A percentile compares a stretch with the other conserved stretches of the same genome.
Conservation (phyloP, 35 echinoderm and acorn worm species). For the Ophiothrix spiculata region DNA sequence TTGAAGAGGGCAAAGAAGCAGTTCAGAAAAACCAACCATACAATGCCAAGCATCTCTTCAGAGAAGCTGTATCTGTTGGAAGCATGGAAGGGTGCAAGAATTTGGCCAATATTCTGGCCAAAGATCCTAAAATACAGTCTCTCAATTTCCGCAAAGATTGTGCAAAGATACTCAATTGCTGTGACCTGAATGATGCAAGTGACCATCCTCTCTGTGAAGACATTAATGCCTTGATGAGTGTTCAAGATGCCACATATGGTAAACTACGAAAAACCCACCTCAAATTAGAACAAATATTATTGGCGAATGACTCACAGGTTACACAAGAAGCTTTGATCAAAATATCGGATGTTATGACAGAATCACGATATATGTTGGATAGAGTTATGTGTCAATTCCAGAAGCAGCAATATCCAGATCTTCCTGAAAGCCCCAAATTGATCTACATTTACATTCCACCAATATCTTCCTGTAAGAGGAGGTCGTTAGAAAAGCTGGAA, state of each 20-base stretch:
- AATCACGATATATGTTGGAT: neutral
- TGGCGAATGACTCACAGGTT: neutral
- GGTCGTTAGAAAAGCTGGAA: too few relatives aligned
- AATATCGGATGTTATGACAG: neutral
- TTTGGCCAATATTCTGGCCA: neutral
- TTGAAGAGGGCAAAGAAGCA: neutral
- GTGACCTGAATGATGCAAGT: neutral
- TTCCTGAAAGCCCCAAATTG: too few relatives aligned
- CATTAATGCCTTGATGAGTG: neutral
- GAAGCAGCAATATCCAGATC: too few relatives aligned
- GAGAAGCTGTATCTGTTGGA: neutral
- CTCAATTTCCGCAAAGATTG: neutral
- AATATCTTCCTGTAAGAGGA: too few relatives aligned
- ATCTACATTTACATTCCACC: too few relatives aligned
- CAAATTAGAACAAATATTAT: neutral
- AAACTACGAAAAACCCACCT: neutral
- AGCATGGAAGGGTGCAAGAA: neutral
- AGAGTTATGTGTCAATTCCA: neutral
- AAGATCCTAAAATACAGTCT: neutral
- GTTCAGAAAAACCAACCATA: neutral
- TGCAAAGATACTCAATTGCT: conserved; percentile 4
- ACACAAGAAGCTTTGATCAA: neutral
- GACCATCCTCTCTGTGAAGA: neutral
- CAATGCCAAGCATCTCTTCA: neutral
- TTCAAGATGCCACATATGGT: neutral